Percentiles rank a stretch among this genome's conserved stretches.
Conservation (phyloP, 1,140 invertebrate genomes). For the Macrotrachela quadricornifera region DNA sequence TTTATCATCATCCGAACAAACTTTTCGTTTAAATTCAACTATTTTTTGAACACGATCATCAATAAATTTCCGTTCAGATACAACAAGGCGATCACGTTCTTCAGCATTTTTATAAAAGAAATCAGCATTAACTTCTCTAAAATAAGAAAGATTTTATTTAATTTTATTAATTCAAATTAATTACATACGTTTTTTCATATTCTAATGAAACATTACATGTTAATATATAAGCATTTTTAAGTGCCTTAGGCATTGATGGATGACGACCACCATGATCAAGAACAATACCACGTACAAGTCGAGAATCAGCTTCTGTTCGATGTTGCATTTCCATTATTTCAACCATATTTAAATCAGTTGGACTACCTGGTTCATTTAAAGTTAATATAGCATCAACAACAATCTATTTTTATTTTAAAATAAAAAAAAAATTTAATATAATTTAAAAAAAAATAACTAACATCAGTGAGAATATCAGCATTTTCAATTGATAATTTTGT, state of each 20-base stretch:
- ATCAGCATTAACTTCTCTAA: conserved; percentile 72
- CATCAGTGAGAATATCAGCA: conserved; percentile 67
- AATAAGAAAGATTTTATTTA: conserved; percentile 11
- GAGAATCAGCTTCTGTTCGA: conserved; percentile 64
- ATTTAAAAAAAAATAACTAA: too few species aligned
- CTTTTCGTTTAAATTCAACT: conserved; percentile 75
- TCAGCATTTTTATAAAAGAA: conserved; percentile 93
- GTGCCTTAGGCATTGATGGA: conserved; percentile 93
- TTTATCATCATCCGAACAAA: conserved; percentile 51
- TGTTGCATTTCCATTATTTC: conserved; percentile 96
- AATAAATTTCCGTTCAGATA: conserved; percentile 85
- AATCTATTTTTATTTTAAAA: too few species aligned
- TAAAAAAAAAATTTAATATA: too few species aligned
- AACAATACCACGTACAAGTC: conserved; percentile 51
- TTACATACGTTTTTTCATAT: conserved; percentile 77
- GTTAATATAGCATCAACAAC: conserved; percentile 63
- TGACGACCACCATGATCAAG: conserved; percentile 90
- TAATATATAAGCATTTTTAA: conserved; percentile 79
- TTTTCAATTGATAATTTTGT: conserved; percentile 60
- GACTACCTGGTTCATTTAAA: conserved; percentile 45
- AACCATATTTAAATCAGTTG: conserved; percentile 86
- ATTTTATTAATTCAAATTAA: too few species aligned
- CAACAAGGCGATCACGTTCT: conserved; percentile 78
- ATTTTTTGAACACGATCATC: conserved; percentile 82
- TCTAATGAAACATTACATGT: conserved; percentile 95